Evolutionary conservation across 1,140 invertebrate genomes (phyloP), one percentile per base, ranked within the genome.

Genomic region (Lasioglossum albipes): DNA sequence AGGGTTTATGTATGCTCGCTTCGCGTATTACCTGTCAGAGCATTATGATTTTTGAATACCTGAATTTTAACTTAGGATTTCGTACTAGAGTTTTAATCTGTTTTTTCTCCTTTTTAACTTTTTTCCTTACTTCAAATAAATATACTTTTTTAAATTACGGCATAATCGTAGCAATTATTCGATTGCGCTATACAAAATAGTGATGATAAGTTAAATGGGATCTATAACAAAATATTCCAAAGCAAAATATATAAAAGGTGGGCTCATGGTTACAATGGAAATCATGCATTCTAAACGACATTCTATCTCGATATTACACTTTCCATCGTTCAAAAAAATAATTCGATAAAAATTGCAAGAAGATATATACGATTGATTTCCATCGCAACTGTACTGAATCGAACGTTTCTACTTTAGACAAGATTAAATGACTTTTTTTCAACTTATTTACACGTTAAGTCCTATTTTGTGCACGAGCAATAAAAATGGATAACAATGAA

Each of bases 391-490:
- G n/a, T 72, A 75, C 12, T 42, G 54, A 80, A 52, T 75, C 49
- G 2, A 79, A 82, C 18, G n/a, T 67, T 54, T 74, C 67, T 59
- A 22, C 57, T 31, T 64, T 49, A 71, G 7, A 81, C 27, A 68
- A 45, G 59, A 76, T 80, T 27, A 73, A 73, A 84, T 73, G 61
- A 62, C 16, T 79, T 18, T 7, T 18, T 7, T 36, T 75, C 13
- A 76, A 59, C 91, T 92, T 91, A 92, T 92, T 91, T 92, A 91
- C 88, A 91, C n/a, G 6, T 49, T 84, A 89, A 89, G 74, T 90
- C 83, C 70, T 89, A 82, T 87, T 87, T 88, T 90, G 88, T 90
- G 88, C 86, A 89, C 41, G 59, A 89, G 79, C 76, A 89, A 91
- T 87, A 89, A 89, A 83, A 88, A 88, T 84, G 88, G 87, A 89